Evolutionary conservation across 2,888 invertebrate species (phyloP).

Genomic region (Pollenia amentaria): DNA sequence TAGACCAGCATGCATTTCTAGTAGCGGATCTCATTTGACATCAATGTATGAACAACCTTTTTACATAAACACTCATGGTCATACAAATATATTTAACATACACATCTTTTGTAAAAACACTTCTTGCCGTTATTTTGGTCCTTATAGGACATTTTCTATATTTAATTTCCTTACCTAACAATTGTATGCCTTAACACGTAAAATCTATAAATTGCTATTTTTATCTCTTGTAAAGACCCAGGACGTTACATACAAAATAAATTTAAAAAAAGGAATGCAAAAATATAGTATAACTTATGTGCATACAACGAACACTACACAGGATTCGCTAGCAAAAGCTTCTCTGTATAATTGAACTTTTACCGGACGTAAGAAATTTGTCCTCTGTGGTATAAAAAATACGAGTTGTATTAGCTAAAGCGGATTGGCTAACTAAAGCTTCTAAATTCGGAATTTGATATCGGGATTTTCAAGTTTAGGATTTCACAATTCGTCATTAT

Average conservation of each 20-base stretch:
- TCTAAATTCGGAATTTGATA: too few relatives aligned
- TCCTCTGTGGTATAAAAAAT: too few relatives aligned
- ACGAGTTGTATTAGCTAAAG: too few relatives aligned
- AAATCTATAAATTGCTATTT: conserved; percentile 55
- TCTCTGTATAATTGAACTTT: too few relatives aligned
- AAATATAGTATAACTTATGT: neutral
- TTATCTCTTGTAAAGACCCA: conserved; percentile 36
- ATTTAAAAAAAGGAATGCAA: neutral
- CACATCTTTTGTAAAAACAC: neutral
- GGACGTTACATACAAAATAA: conserved; percentile 18
- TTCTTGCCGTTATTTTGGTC: neutral
- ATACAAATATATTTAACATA: neutral
- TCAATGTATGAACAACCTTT: neutral
- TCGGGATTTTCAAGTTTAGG: too few relatives aligned
- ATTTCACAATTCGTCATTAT: too few relatives aligned
- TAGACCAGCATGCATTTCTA: too few relatives aligned
- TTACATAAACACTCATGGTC: neutral
- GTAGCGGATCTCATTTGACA: neutral
- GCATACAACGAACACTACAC: too few relatives aligned
- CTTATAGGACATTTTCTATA: neutral
- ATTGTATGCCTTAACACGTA: conserved; percentile 47
- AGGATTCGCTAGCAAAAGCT: too few relatives aligned
- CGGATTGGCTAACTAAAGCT: too few relatives aligned
- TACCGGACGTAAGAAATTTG: too few relatives aligned
- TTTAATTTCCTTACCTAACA: conserved; percentile 12